Evolutionary conservation across 2,797 vertebrate genomes (phyloP).

Genomic region (Pitangus sulphuratus): DNA sequence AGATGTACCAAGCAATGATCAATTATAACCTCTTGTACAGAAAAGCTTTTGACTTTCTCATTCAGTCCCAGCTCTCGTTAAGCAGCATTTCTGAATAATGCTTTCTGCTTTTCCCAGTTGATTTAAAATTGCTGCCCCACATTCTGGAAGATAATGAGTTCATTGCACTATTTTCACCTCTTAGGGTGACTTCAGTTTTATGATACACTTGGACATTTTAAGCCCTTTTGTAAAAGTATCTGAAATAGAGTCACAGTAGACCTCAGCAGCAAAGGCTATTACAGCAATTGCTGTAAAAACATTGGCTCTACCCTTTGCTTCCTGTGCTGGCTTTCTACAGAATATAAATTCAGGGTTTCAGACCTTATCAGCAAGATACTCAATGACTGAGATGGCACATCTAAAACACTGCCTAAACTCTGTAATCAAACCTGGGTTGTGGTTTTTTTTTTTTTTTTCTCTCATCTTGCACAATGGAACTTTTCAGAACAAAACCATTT

Average conservation of each 20-base stretch:
- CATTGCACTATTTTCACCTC: neutral
- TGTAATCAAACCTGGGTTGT: neutral
- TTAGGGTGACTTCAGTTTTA: neutral
- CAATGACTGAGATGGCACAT: neutral
- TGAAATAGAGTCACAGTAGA: neutral
- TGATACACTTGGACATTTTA: neutral
- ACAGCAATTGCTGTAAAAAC: neutral
- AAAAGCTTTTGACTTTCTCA: neutral
- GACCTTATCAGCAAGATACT: neutral
- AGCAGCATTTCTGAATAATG: neutral
- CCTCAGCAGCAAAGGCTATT: neutral
- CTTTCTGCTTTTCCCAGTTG: neutral
- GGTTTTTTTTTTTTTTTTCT: accelerated
- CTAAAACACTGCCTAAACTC: neutral
- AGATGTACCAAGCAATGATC: neutral
- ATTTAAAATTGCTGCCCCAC: neutral
- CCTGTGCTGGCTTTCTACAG: neutral
- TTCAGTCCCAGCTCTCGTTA: neutral
- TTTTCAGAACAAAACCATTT: neutral
- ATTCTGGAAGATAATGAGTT: neutral
- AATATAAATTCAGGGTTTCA: neutral
- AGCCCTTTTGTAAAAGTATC: neutral
- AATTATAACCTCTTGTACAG: neutral
- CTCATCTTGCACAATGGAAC: neutral
- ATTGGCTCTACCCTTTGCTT: neutral